phyloP scores from a whole-genome alignment of 2,888 invertebrate genomes.

The Antheraea assamensis region DNA sequence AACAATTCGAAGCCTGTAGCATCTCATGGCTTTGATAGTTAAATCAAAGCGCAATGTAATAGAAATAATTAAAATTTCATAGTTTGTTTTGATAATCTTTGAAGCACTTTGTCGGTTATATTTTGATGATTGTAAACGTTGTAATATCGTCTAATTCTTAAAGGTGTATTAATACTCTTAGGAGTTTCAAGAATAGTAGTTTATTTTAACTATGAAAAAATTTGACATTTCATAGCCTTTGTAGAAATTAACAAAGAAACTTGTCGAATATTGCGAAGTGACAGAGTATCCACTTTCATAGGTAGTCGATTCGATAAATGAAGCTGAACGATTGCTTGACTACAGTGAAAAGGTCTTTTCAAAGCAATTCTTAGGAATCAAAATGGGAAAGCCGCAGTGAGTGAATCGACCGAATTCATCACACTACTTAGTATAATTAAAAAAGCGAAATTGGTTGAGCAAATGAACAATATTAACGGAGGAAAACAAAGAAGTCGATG shows the following conservation, averaged over 20 bases:
- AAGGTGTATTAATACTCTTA: no score
- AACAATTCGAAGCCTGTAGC: neutral
- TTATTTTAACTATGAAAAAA: no score
- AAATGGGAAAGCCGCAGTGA: no score
- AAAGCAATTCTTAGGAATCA: no score
- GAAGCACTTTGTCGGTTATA: neutral
- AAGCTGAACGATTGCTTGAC: neutral
- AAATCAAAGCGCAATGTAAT: neutral
- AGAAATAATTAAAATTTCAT: conserved; percentile 1
- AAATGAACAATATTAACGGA: no score
- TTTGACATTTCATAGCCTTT: neutral
- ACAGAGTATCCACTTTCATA: neutral
- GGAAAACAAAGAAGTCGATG: neutral
- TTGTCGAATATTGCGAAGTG: no score
- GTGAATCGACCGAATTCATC: no score
- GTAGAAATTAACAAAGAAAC: no score
- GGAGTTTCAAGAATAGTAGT: no score
- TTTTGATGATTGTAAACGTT: neutral
- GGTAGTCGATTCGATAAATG: neutral
- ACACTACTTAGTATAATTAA: no score
- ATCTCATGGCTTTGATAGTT: conserved; percentile 9
- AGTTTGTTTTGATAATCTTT: neutral
- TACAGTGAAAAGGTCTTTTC: no score
- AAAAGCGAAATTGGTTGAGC: no score
- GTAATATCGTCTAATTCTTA: neutral